Evolutionary conservation across 2,797 vertebrate species (phyloP).

Genomic region (Falco concolor): DNA sequence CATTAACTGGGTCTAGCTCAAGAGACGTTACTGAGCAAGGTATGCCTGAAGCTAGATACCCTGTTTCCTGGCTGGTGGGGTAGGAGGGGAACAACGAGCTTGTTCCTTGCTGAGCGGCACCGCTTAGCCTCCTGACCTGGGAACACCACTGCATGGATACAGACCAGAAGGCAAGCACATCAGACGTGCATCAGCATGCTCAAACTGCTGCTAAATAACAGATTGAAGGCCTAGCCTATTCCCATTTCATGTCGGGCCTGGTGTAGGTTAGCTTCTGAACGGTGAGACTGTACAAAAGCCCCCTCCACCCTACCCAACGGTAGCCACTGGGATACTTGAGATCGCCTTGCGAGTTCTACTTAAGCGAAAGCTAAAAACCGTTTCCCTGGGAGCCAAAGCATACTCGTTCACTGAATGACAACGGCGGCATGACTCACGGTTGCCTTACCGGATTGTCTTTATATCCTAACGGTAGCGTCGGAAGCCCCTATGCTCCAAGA

Average conservation of each 20-base stretch:
- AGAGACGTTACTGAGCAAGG: background rate
- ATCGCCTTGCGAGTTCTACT: background rate
- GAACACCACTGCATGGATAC: background rate
- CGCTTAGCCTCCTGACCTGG: background rate
- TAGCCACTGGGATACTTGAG: too few species aligned
- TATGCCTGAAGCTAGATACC: background rate
- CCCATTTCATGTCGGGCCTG: background rate
- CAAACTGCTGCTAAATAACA: background rate
- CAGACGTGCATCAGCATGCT: accelerated
- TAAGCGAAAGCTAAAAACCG: background rate
- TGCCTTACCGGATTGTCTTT: background rate
- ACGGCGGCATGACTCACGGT: accelerated
- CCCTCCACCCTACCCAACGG: background rate
- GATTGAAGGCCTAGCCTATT: too few species aligned
- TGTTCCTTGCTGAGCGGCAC: background rate
- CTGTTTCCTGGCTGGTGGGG: background rate
- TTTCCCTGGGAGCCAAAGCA: background rate
- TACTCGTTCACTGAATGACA: background rate
- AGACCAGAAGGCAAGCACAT: background rate
- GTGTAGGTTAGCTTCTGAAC: background rate
- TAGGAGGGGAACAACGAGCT: background rate
- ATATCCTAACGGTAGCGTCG: accelerated
- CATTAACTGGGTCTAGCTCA: background rate
- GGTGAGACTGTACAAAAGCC: background rate
- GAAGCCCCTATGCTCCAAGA: background rate